These are phyloP conservation scores for Bombus balteatus DNA, from an alignment of 1,140 invertebrate species.

Conservation along the genomic window DNA sequence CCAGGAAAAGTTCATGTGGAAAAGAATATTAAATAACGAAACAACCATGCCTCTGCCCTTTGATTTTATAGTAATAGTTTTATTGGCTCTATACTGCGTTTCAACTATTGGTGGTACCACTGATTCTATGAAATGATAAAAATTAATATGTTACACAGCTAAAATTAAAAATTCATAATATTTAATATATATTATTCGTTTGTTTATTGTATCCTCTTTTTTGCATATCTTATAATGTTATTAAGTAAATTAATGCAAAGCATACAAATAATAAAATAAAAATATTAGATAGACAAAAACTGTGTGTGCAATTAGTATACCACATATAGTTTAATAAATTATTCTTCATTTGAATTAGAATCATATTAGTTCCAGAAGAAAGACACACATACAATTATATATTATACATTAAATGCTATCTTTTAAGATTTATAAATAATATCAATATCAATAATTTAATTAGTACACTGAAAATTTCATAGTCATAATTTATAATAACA, in stretches of 20 bases:
- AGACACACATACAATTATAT: neutral
- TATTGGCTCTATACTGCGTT: neutral
- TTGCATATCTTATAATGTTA: neutral
- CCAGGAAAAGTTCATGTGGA: constrained; percentile 76
- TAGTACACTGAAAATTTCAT: neutral
- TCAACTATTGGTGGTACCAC: constrained; percentile 21
- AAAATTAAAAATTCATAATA: constrained; percentile 4
- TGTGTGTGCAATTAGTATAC: neutral
- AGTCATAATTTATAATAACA: neutral
- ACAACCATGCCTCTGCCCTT: constrained; percentile 72
- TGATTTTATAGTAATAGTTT: constrained; percentile 49
- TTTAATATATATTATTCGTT: neutral
- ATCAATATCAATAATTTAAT: neutral
- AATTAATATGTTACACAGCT: constrained; percentile 19
- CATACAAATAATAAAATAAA: constrained; percentile 9
- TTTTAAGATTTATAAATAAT: neutral
- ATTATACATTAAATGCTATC: neutral
- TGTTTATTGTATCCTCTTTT: neutral
- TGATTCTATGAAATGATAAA: constrained; percentile 37
- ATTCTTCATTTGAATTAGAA: neutral
- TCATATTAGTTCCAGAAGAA: neutral
- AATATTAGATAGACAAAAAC: neutral
- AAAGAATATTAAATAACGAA: constrained; percentile 70
- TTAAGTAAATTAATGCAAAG: neutral
- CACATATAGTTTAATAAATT: neutral